These are phyloP conservation scores for Gymnothorax javanicus DNA, from an alignment of 2,797 vertebrate species.

Conservation along the genomic window DNA sequence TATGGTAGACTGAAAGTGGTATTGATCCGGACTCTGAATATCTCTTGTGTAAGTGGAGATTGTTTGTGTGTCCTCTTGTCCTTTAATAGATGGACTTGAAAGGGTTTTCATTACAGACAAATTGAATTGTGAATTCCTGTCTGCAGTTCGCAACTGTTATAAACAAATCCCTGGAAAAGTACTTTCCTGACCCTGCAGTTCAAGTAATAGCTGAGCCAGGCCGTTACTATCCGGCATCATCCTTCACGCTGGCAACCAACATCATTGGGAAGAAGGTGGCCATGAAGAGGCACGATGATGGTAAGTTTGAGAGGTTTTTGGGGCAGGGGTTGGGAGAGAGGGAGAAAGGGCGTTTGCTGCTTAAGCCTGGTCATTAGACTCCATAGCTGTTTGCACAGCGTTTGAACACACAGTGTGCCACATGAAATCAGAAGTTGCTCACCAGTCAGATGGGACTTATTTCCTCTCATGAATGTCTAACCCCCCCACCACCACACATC, in stretches of 20 bases:
- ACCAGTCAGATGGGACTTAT: neutral
- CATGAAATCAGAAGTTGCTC: neutral
- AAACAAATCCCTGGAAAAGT: conserved; percentile 90
- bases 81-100: neutral
- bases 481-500: neutral
- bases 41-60: neutral
- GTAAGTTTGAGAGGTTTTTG: conserved; percentile 37
- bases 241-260: conserved; percentile 91
- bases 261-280: conserved; percentile 96
- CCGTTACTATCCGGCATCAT: conserved; percentile 93
- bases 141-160: conserved; percentile 86
- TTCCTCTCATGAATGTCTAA: neutral
- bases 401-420: neutral
- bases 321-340: neutral
- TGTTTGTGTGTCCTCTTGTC: neutral
- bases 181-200: conserved; percentile 89
- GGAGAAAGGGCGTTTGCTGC: neutral
- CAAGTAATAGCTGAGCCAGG: conserved; percentile 90
- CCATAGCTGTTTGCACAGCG: neutral
- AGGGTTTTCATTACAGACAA: neutral
- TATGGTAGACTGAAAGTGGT: neutral
- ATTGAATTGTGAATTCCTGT: neutral
- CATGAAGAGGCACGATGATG: conserved; percentile 83
- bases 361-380: neutral
- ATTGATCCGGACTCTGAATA: neutral